These are phyloP conservation scores for Ammodytes dubius DNA, from an alignment of 2,113 vertebrate species.

Conservation along the genomic window DNA sequence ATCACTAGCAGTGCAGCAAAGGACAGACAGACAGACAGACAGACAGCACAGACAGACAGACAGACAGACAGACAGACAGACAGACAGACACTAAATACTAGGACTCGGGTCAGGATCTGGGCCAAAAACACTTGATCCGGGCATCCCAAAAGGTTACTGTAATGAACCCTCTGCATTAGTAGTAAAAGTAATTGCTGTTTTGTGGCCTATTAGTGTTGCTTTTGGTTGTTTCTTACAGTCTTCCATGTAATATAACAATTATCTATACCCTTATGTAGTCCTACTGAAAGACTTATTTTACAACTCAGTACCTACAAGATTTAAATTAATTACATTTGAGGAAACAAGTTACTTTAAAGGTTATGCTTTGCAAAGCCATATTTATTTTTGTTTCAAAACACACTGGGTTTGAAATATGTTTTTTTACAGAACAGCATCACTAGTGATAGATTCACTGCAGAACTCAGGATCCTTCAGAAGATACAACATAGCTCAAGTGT, in stretches of 20 bases:
- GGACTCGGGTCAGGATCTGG: not conserved
- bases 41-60: too few species aligned
- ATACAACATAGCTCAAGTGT: not conserved
- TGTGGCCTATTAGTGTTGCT: not conserved
- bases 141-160: not conserved
- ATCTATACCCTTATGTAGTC: too few species aligned
- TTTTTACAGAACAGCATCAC: not conserved
- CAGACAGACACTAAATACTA: not conserved
- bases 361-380: not conserved
- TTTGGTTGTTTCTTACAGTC: not conserved
- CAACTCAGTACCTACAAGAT: not conserved
- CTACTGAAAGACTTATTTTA: not conserved
- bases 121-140: not conserved
- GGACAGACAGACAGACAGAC: too few species aligned
- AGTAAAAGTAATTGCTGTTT: not conserved
- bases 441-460: not conserved
- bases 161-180: not conserved
- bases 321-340: not conserved
- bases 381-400: not conserved
- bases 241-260: not conserved
- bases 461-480: not conserved
- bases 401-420: not conserved
- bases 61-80: too few species aligned
- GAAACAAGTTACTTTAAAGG: conserved; percentile 6
- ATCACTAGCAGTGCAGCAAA: too few species aligned